phyloP scores from a whole-genome alignment of 1,140 invertebrate genomes.

The Bombus superbus region DNA sequence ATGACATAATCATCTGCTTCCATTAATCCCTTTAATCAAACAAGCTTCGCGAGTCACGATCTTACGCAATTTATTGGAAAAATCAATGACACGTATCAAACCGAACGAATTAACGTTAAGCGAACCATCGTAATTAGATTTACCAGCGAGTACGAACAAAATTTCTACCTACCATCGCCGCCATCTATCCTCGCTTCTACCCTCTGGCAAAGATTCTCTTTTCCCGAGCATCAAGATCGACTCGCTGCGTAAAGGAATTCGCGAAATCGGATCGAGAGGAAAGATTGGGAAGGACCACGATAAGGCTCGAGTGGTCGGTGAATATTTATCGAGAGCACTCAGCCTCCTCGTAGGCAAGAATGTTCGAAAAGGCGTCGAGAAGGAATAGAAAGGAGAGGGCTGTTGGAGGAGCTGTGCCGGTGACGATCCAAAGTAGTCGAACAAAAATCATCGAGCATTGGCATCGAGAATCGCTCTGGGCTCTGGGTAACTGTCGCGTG shows the following conservation, averaged over 20 bases:
- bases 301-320: conserved; percentile 55
- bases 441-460: conserved; percentile 48
- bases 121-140: no score
- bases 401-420: neutral
- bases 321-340: conserved; percentile 71
- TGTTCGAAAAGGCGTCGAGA: conserved; percentile 26
- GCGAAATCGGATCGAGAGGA: neutral
- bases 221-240: neutral
- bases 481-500: conserved; percentile 53
- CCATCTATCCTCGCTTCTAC: neutral
- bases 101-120: no score
- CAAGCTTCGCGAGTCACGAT: no score
- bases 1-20: neutral
- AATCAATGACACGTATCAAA: no score
- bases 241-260: neutral
- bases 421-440: conserved; percentile 34
- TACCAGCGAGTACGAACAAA: neutral
- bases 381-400: neutral
- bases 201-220: neutral
- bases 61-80: no score
- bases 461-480: conserved; percentile 62
- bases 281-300: neutral
- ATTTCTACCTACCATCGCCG: neutral
- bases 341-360: conserved; percentile 41
- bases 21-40: neutral